Percentiles rank a stretch among this genome's conserved stretches.
These are phyloP conservation scores for Apodemia mormo DNA, from an alignment of 2,888 invertebrate species.

Conservation along the genomic window DNA sequence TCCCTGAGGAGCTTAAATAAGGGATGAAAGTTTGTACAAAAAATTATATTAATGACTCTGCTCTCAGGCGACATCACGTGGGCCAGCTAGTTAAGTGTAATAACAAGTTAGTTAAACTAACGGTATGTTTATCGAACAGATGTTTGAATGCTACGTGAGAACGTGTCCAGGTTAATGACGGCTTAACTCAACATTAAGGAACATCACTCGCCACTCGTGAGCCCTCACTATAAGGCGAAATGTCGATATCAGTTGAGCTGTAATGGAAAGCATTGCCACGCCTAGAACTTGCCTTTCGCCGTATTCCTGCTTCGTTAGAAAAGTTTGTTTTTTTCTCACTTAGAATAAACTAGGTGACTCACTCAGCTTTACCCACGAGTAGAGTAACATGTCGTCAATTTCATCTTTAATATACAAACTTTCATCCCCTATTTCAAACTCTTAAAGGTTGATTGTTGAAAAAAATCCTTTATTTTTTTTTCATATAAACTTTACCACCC, in stretches of 20 bases:
- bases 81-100: background rate
- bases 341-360: too few species aligned
- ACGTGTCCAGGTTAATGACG: conserved; percentile 10
- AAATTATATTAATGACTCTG: too few species aligned
- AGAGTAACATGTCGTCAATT: too few species aligned
- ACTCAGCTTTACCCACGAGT: too few species aligned
- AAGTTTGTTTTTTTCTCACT: background rate
- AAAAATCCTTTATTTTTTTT: too few species aligned
- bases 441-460: too few species aligned
- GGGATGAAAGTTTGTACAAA: too few species aligned
- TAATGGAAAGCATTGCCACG: conserved; percentile 43
- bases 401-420: too few species aligned
- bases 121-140: background rate
- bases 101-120: background rate
- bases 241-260: conserved; percentile 43
- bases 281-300: conserved; percentile 34
- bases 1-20: too few species aligned
- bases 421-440: too few species aligned
- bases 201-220: conserved; percentile 43
- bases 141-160: background rate
- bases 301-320: conserved; percentile 22
- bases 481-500: too few species aligned
- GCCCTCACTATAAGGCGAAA: conserved; percentile 28
- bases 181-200: conserved; percentile 19
- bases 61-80: too few species aligned